Percentiles rank a stretch among this genome's conserved stretches.
phyloP scores from a whole-genome alignment of 64 coral and sea anemone genomes.

The Pocillopora damicornis region DNA sequence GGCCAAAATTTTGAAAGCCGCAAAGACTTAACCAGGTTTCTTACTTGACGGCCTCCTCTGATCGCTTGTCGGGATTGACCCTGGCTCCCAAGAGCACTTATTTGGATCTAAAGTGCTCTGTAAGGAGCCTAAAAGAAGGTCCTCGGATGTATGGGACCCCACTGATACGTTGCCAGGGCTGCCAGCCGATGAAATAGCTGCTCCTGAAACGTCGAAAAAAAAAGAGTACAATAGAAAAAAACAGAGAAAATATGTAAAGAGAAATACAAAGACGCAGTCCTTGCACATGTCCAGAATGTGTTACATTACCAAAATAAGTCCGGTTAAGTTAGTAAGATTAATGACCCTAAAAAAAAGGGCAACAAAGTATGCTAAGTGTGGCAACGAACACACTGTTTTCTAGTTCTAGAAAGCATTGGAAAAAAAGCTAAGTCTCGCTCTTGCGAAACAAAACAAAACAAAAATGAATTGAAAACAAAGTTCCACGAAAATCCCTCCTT shows the following conservation, averaged over 20 bases:
- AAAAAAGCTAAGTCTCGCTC: no score
- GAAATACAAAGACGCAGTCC: no score
- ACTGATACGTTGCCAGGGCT: slow-evolving; percentile 36
- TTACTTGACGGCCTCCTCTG: slow-evolving; percentile 29
- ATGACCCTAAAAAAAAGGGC: no score
- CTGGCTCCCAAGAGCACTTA: slow-evolving; percentile 56
- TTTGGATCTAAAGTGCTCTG: slow-evolving; percentile 51
- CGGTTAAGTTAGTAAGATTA: no score
- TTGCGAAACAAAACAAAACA: not conserved
- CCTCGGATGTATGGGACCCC: slow-evolving; percentile 48
- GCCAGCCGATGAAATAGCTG: not conserved
- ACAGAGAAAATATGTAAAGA: no score
- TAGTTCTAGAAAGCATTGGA: no score
- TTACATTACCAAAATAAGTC: no score
- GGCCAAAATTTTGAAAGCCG: not conserved
- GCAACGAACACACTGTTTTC: no score
- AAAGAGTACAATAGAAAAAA: no score
- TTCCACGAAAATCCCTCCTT: no score
- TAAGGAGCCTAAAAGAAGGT: slow-evolving; percentile 61
- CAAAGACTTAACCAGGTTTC: not conserved
- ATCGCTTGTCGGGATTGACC: not conserved
- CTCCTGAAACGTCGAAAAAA: not conserved
- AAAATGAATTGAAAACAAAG: not conserved
- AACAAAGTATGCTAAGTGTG: no score
- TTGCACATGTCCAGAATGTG: no score